Base-by-base conservation (phyloP, 1,140 invertebrate species). In the Megalonaias nervosa region DNA sequence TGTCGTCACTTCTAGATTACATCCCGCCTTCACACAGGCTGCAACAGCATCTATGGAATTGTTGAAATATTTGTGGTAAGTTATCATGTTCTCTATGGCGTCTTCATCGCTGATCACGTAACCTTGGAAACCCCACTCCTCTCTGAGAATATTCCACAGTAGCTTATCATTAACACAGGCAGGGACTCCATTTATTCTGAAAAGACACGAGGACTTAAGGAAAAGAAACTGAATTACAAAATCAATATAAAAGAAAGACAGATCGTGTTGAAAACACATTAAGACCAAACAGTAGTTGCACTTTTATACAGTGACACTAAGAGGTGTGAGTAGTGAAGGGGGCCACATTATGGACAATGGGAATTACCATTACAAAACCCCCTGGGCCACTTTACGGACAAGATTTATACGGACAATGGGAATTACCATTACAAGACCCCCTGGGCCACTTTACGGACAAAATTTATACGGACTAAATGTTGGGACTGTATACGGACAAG, bases 81-180 rank as follows among this genome's bases (percentile, higher is more conserved):
- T 61, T 26, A 89, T 85, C 15, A 89, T 84, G 74, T 84, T 84
- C 64, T 88, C 88, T 48, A 91, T 82, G 11, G 89, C 89, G 1
- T 70, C 80, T 61, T 86, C 82, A 79, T 91, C 89, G 79, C 87
- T 89, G 70, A 90, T 81, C 2, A 90, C 88, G 72, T 90, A 90
- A 38, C 89, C 89, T 21, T 75, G 84, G 70, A 91, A 91, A 23
- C 83, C 81, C 88, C 87, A 89, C 59, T 86, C 81, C 48, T 71
- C 73, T 15, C 89, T 74, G 3, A 89, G 81, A 38, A 88, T 85
- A 16, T 88, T 81, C 2, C 86, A 87, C 59, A 90, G 81, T 13
- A 90, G 82, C 26, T 82, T 60, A 23, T 87, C 83, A 73, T 88
- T 85, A n/a, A 87, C 87, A 79, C 89, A 90, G 11, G 88, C 83